These are phyloP conservation scores for Ormia ochracea DNA, from an alignment of 2,888 invertebrate genomes.

Conservation along the genomic window DNA sequence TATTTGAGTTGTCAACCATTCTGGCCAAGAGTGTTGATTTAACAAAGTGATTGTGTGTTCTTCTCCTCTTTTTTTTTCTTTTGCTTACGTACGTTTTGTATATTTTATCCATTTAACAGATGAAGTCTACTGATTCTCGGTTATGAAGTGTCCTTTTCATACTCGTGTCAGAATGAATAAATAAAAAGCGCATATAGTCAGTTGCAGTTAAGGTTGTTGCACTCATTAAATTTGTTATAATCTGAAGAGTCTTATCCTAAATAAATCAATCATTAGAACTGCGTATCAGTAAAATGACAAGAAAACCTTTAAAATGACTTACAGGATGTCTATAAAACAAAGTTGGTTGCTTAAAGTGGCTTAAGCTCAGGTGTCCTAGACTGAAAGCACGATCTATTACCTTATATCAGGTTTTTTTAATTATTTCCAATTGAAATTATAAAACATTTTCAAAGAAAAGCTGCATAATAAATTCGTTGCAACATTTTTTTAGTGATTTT, in stretches of 20 bases:
- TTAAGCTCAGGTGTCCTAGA: too few relatives aligned
- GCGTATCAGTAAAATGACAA: too few relatives aligned
- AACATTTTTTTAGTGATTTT: too few relatives aligned
- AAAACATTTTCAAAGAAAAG: too few relatives aligned
- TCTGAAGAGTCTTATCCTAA: neutral
- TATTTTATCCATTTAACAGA: constrained; percentile 9
- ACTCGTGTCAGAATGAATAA: constrained; percentile 39
- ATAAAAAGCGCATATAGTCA: neutral
- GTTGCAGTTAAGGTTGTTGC: neutral
- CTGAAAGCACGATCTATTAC: too few relatives aligned
- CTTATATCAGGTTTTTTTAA: too few relatives aligned
- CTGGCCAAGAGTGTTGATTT: constrained; percentile 62
- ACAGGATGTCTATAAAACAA: too few relatives aligned
- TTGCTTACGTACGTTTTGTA: neutral
- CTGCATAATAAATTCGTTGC: too few relatives aligned
- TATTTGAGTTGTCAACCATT: constrained; percentile 64
- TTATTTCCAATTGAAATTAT: too few relatives aligned
- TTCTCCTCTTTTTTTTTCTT: constrained; percentile 22
- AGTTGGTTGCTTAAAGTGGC: too few relatives aligned
- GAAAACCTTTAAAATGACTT: too few relatives aligned
- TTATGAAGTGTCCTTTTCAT: constrained; percentile 48
- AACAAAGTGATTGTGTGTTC: constrained; percentile 46
- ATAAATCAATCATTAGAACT: neutral
- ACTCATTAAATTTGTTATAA: neutral
- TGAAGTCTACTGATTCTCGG: constrained; percentile 34